Evolutionary conservation across 2,113 vertebrate genomes (phyloP), one percentile per base, ranked within the genome.

Genomic region (Nannobrachium achirus): DNA sequence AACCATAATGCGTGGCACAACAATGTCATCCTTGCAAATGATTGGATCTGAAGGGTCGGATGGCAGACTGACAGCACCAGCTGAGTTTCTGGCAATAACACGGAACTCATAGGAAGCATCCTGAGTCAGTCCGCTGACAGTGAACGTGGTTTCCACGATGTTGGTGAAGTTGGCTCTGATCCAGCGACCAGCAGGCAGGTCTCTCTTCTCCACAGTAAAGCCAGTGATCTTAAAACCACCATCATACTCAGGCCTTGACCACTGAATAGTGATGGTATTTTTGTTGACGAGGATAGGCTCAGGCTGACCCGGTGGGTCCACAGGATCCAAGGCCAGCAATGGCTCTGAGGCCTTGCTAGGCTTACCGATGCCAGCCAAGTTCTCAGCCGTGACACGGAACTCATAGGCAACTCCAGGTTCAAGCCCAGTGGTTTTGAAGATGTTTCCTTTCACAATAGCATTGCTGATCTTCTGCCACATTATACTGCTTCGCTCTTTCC

Each of bases 221-320:
- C 97, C 97, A 64, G 96, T 98, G 79, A 99, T 98, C 88, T 99
- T 99, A 87, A 98, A 98, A 39, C 98, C 98, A 79, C 98, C 98
- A 64, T 97, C 97, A 72, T 98, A 99, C 79, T 98, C 95, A 71
- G 98, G 98, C 81, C 98, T 99, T 71, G 93, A 91, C 98, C 98
- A 99, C 78, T 95, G 93, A 82, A 99, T 90, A 53, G 96, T 93
- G 72, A 99, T 94, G 42, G 93, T 92, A 84, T 96, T 96, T 83
- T 97, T 97, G 53, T 94, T 97, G 68, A 98, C 93, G 78, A 93
- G 94, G 55, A 95, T 86, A 75, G 97, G 94, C 76, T 93, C 40
- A 0, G 98, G 97, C 72, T 97, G 95, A 76, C 98, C 95, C 56
- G 98, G 98, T 64, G 97, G 94, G 81, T 99, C 98, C 56, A 99